Evolutionary conservation across 2,888 invertebrate genomes (phyloP), one percentile per base, ranked within the genome.

Genomic region (Spisula subtruncata): DNA sequence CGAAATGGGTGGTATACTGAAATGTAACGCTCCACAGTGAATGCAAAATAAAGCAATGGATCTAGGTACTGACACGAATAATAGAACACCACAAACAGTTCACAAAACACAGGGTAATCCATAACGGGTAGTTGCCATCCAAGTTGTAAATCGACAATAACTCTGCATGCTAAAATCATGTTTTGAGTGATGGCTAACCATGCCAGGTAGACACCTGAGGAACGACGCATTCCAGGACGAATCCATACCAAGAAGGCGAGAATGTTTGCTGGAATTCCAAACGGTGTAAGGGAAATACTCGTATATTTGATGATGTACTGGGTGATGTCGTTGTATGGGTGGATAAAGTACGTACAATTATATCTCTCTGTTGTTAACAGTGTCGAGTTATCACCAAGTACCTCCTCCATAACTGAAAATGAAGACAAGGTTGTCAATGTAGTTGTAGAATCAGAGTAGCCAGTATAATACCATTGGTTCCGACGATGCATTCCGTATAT

Each of bases 11-110:
- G 96, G 79, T 96, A 96, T 29, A 96, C 94, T 14, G 96, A 95
- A 48, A 96, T 96, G 90, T 96, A 96, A 20, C 96, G 86, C 90
- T 96, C 96, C 16, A 96, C 95, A 12, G 96, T 96, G 89, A 96
- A 96, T 1, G 95, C 96, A 20, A 96, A 93, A 56, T 96, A 96
- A 20, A 96, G 91, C 32, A 96, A 90, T 0, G 96, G 96, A n/a
- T 95, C 95, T 48, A 96, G 90, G 89, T 96, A 96, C 93, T 96
- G 96, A 0, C 94, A 91, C n/a, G 95, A 91, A 79, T 96, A 86
- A 93, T 93, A 96, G 18, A 96, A 81, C 8, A 96, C 93, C 0
- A 96, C 95, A 90, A 95, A 96, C 29, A 90, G 85, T 87, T 96
- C 94, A 92, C 96, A 96, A 0, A 96, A 48, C 16, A 95, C 94